Evolutionary conservation across 1,140 invertebrate genomes (phyloP).

Genomic region (Drosophila pachea): DNA sequence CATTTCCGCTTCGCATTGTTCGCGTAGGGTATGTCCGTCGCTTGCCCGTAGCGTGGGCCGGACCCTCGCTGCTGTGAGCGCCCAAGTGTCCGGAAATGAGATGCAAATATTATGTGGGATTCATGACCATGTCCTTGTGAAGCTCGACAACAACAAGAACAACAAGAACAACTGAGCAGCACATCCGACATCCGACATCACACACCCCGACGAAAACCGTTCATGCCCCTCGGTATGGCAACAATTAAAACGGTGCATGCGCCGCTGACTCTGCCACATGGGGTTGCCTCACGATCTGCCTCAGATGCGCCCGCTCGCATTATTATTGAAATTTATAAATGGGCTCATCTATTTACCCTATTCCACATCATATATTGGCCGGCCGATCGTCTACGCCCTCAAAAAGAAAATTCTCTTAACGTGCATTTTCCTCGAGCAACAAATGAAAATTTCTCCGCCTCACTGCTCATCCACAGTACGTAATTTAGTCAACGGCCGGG

Average conservation of each 20-base stretch:
- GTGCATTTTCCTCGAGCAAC: constrained; percentile 59
- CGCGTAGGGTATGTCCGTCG: constrained; percentile 14
- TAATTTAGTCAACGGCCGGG: constrained; percentile 45
- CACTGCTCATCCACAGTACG: constrained; percentile 50
- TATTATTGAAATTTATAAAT: constrained; percentile 47
- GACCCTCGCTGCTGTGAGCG: constrained; percentile 48
- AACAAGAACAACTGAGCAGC: background rate
- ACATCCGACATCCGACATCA: constrained; percentile 14
- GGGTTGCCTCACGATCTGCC: constrained; percentile 52
- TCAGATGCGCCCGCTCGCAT: constrained; percentile 23
- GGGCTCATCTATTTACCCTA: constrained; percentile 49
- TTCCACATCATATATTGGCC: constrained; percentile 1
- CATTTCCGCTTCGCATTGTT: constrained; percentile 64
- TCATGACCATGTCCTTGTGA: constrained; percentile 58
- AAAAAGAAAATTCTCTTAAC: constrained; percentile 61
- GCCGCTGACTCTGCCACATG: constrained; percentile 47
- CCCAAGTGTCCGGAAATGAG: constrained; percentile 78
- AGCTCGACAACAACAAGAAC: constrained; percentile 33
- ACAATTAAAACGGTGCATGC: constrained; percentile 60
- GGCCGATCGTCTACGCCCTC: constrained; percentile 12
- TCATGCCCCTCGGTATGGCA: constrained; percentile 36
- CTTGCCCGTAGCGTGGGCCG: constrained; percentile 42
- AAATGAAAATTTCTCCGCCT: constrained; percentile 65
- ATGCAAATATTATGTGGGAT: constrained; percentile 79
- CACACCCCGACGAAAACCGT: constrained; percentile 8